Conservation (phyloP, 2,113 vertebrate species). For the Opisthocomus hoazin region DNA sequence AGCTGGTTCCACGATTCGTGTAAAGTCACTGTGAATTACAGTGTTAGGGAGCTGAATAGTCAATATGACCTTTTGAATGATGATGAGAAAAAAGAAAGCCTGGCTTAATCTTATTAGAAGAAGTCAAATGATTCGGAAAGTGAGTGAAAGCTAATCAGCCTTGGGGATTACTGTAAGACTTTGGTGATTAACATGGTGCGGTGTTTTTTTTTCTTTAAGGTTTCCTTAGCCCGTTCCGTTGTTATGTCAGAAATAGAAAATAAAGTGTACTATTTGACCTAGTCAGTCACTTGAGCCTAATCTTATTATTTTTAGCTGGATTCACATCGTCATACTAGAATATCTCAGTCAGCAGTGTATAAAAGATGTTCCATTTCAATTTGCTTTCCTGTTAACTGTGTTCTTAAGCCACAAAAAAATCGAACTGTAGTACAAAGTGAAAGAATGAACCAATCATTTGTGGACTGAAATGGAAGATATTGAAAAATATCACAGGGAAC, state of each 20-base stretch:
- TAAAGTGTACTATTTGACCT: background rate
- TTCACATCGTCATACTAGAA: background rate
- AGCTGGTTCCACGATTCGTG: background rate
- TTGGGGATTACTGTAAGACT: background rate
- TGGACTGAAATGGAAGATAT: background rate
- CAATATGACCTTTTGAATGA: constrained; percentile 17
- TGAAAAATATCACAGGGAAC: background rate
- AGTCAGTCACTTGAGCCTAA: background rate
- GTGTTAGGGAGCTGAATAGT: constrained; percentile 16
- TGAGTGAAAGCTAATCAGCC: constrained; percentile 36
- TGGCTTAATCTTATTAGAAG: constrained; percentile 41
- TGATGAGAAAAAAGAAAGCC: background rate
- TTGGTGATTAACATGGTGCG: background rate
- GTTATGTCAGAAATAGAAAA: background rate
- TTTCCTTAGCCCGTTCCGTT: background rate
- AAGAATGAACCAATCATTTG: background rate
- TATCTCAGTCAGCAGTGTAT: background rate
- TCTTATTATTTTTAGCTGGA: background rate
- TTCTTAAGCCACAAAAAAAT: background rate
- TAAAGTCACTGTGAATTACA: background rate
- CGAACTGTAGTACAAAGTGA: background rate
- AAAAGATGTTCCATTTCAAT: background rate
- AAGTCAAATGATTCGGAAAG: constrained; percentile 2
- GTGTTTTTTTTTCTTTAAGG: background rate
- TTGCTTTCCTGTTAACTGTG: background rate